Evolutionary conservation across 2,797 vertebrate species (phyloP).

Genomic region (Otolemur crassicaudatus): DNA sequence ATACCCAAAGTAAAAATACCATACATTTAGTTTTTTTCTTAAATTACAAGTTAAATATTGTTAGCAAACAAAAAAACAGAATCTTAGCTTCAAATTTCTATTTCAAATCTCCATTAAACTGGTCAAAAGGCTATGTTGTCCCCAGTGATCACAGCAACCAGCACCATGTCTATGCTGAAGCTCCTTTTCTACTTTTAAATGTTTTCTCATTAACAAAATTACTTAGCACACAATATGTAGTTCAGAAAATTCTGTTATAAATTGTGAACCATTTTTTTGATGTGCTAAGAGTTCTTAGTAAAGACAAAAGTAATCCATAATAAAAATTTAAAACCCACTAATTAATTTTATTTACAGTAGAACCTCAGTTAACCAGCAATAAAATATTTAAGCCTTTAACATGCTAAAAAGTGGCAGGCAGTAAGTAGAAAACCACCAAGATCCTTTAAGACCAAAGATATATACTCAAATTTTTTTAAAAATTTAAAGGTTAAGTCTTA

Average conservation of each 20-base stretch:
- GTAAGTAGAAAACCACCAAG: slow-evolving; percentile 46
- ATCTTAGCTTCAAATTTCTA: slow-evolving; percentile 48
- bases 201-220: slow-evolving; percentile 58
- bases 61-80: slow-evolving; percentile 57
- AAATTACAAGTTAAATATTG: slow-evolving; percentile 16
- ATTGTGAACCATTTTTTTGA: slow-evolving; percentile 53
- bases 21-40: not conserved
- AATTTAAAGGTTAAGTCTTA: not conserved
- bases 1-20: slow-evolving; percentile 43
- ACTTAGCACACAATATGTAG: slow-evolving; percentile 59
- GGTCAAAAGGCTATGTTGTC: not conserved
- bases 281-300: slow-evolving; percentile 49
- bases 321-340: slow-evolving; percentile 43
- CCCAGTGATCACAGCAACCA: slow-evolving; percentile 6
- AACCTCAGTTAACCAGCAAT: slow-evolving; percentile 78
- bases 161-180: slow-evolving; percentile 10
- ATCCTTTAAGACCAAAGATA: slow-evolving; percentile 28
- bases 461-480: not conserved
- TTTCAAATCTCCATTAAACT: slow-evolving; percentile 54
- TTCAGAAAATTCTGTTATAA: slow-evolving; percentile 44
- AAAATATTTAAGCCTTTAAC: slow-evolving; percentile 61
- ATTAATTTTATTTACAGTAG: slow-evolving; percentile 68
- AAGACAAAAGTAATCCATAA: slow-evolving; percentile 42
- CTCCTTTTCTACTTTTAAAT: slow-evolving; percentile 17
- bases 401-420: slow-evolving; percentile 9